Evolutionary conservation across 1,140 invertebrate genomes (phyloP).

Genomic region (Homalodisca vitripennis): DNA sequence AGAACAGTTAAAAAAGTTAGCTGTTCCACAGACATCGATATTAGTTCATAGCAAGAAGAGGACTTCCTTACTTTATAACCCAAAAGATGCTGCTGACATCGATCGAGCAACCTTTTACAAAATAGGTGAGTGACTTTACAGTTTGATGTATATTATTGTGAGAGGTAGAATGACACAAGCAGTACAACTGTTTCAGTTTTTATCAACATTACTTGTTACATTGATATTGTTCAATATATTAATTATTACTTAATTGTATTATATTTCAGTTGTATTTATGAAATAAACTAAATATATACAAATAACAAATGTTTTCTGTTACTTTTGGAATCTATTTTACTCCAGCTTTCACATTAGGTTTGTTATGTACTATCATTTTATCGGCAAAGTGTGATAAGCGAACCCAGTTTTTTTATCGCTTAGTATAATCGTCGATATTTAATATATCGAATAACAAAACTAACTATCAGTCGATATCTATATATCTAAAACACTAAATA

Average conservation of each 20-base stretch:
- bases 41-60: slow-evolving; percentile 65
- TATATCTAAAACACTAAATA: no score
- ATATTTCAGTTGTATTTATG: slow-evolving; percentile 5
- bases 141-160: slow-evolving; percentile 18
- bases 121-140: slow-evolving; percentile 59
- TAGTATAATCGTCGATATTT: no score
- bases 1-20: slow-evolving; percentile 77
- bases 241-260: slow-evolving; percentile 25
- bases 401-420: no score
- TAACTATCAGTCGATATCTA: no score
- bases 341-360: no score
- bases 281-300: neutral
- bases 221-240: neutral
- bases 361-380: no score
- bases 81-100: slow-evolving; percentile 82
- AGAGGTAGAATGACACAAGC: neutral
- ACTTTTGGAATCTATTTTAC: no score
- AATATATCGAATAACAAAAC: no score
- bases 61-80: slow-evolving; percentile 83
- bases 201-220: neutral
- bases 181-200: neutral
- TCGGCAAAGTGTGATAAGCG: no score
- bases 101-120: slow-evolving; percentile 80
- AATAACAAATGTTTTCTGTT: neutral
- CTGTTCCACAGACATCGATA: slow-evolving; percentile 72